Evolutionary conservation across 2,888 invertebrate species (phyloP), one percentile per base, ranked within the genome.

Genomic region (Drosophila borealis): DNA sequence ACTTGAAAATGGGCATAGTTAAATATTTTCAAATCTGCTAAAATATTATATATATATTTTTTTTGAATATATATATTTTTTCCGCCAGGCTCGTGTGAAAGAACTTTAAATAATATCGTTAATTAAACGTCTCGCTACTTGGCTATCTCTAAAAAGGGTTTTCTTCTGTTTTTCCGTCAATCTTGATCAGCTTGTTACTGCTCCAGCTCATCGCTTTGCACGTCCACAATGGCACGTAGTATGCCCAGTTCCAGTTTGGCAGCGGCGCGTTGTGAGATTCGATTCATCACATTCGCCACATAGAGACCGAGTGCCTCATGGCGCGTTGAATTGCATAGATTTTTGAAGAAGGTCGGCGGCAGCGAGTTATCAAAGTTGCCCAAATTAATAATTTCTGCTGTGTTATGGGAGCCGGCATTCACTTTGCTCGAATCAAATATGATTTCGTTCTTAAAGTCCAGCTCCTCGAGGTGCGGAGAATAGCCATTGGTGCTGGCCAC

Each of bases 301-400:
- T 92, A 92, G 33, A 91, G 76, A 3, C 92, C 92, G 29, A 92
- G 87, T 0, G 91, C 91, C 67, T 90, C 91, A 65, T 92, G 91
- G 13, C 91, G 89, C 36, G 89, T 87, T 9, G 91, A 91, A 69
- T 91, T 91, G 79, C 92, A 92, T 25, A 92, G 84, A 82, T 92
- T 91, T 67, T 92, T 92, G 41, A 92, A 92, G 76, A 92, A 92
- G 57, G 92, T 91, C 17, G 91, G 92, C 48, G 92, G 91, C 70
- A 92, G 78, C 41, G 91, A 89, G 25, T 91, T 90, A 25, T 91
- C 90, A 61, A 90, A 91, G 68, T 91, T 91, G 3, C 91, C 91
- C 60, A 91, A 74, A 72, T 91, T 91, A 1, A 91, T 91, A 21
- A 91, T 90, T 44, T 91, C 87, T 9, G 84, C 66, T 0, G 73